Evolutionary conservation across 1,140 invertebrate species (phyloP), one percentile per base, ranked within the genome.

Genomic region (Ostrea denselamellosa): DNA sequence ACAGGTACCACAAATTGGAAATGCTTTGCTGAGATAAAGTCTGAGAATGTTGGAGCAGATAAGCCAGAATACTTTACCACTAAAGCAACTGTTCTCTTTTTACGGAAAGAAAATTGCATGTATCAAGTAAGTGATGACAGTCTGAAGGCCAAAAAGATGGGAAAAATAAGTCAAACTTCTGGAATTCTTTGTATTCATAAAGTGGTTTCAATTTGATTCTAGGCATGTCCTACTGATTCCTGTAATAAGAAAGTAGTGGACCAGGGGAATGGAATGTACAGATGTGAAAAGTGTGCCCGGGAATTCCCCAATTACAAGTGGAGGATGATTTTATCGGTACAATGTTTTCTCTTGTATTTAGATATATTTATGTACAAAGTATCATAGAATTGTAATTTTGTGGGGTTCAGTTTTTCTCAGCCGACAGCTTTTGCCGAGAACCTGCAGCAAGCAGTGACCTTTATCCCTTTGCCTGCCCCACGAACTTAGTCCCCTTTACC

Each of bases 211-310:
- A 28, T 81, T 81, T 14, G 0, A 81, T 83, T 83, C 2, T 8
- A 98, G 95, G 97, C 98, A 1, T 99, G 98, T 92, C 97, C 98
- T 0, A 95, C 96, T 86, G 96, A 97, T 14, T 96, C 96, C 65
- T 99, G 98, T 94, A 98, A 99, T 92, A 99, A 99, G 93, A 99
- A 99, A 95, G 96, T 97, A 0, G 95, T 98, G 51, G 98, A 99
- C 95, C 96, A 97, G 93, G 96, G 97, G 77, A 98, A 98, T 94
- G 97, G 97, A 9, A 96, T 97, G 90, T 99, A 97, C 93, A 96
- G 98, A 88, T 99, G 99, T 94, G 99, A 99, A 94, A 99, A 99
- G 94, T 99, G 99, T 94, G 96, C 97, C 89, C 95, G 96, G 81
- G 97, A 98, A 88, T 98, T 96, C 93, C 96, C 97, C 0, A 97